phyloP scores from a whole-genome alignment of 2,113 vertebrate species.

The Pangasianodon hypophthalmus region DNA sequence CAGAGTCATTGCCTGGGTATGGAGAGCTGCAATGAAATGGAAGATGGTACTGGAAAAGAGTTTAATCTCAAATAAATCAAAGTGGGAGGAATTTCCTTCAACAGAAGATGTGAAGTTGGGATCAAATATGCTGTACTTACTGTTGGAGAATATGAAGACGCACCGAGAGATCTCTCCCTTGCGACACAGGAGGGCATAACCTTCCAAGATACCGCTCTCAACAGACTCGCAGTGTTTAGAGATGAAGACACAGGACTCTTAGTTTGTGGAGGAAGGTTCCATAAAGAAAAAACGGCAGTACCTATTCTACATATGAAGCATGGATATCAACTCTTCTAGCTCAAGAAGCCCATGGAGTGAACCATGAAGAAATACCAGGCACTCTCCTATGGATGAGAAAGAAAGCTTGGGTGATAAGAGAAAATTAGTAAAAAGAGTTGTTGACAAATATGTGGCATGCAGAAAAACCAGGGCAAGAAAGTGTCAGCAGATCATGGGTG shows the following conservation, averaged over 20 bases:
- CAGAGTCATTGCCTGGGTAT: slow-evolving; percentile 40
- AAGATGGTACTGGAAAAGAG: neutral
- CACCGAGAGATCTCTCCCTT: slow-evolving; percentile 10
- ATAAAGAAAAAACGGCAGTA: slow-evolving; percentile 24
- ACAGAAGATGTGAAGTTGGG: neutral
- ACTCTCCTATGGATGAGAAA: slow-evolving; percentile 17
- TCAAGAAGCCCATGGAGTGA: slow-evolving; percentile 10
- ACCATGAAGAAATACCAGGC: slow-evolving; percentile 39
- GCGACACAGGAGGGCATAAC: neutral
- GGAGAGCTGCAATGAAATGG: slow-evolving; percentile 24
- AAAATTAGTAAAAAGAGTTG: slow-evolving; percentile 7
- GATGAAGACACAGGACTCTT: slow-evolving; percentile 33
- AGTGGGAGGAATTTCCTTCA: neutral
- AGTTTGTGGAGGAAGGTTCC: slow-evolving; percentile 10
- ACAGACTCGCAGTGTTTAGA: slow-evolving; percentile 27
- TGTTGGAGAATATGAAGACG: slow-evolving; percentile 27
- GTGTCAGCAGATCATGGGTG: slow-evolving; percentile 30
- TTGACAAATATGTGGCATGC: slow-evolving; percentile 25
- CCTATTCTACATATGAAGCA: slow-evolving; percentile 33
- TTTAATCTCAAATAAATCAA: neutral
- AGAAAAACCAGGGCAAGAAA: slow-evolving; percentile 16
- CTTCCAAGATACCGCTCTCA: slow-evolving; percentile 34
- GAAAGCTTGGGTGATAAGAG: slow-evolving; percentile 42
- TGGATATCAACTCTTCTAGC: slow-evolving; percentile 20
- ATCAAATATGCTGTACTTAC: slow-evolving; percentile 15